Base-by-base conservation (phyloP, 2,797 vertebrate genomes). In the Myotis myotis region DNA sequence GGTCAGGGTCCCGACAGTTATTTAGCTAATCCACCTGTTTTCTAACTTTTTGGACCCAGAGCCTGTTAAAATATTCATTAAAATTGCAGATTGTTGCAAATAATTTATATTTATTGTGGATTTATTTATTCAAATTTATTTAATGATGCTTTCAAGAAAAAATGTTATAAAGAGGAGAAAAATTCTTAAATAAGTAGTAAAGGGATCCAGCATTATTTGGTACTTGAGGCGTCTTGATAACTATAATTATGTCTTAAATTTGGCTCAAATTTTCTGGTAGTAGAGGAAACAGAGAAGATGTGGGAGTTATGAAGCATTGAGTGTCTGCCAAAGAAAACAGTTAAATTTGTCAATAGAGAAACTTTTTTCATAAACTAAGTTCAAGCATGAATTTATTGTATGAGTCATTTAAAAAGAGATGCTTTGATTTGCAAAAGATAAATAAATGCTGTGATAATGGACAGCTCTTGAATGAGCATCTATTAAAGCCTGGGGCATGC, bases 71-170 rank as follows among this genome's bases (percentile, higher is more conserved):
- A 55, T 84, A 81, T 11, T 66, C 47, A 62, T 70, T 38, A 75
- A 66, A 84, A 81, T 12, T 64, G 3, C 13, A 80, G 64, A 49
- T 66, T 28, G 4, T 60, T 47, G 6, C 4, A 74, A n/a, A 13
- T 70, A 44, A 66, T 49, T 93, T 90, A 85, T 89, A 88, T 70
- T 82, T 83, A 89, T 41, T 94, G 25, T 94, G 8, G 22, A 81
- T 71, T 92, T 78, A 55, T 33, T 51, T 81, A 71, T 71, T 92
- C 47, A 91, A 82, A 94, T 57, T 49, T 82, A 86, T 57, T 91
- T 85, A 51, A 74, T 86, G 6, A 57, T 60, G 9, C 1, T 72
- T 87, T 93, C 5, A 94, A 88, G 33, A 49, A 81, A 80, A 88
- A 62, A 55, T 16, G 2, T 87, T 85, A 57, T 36, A 8, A 89